A percentile compares a stretch with the other conserved stretches of the same genome.
These are phyloP conservation scores for Trichogramma pretiosum DNA, from an alignment of 1,140 invertebrate species.

Conservation along the genomic window DNA sequence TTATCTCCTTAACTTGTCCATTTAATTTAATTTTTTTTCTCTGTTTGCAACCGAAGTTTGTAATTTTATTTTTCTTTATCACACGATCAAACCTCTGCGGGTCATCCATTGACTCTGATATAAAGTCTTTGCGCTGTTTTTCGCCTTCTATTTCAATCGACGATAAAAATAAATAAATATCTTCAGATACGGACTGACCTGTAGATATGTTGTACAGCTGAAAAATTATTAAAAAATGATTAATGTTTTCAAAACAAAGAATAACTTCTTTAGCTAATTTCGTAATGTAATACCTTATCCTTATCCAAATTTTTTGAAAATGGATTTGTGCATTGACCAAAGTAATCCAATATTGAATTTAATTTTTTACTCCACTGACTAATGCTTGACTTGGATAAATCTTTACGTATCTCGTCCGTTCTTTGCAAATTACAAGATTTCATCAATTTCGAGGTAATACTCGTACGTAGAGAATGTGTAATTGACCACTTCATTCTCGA, in stretches of 20 bases:
- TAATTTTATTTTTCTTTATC: conserved; percentile 19
- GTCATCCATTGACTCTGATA: conserved; percentile 5
- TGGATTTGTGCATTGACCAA: neutral
- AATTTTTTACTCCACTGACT: too few species aligned
- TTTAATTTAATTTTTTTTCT: conserved; percentile 10
- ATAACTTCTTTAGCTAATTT: neutral
- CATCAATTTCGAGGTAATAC: neutral
- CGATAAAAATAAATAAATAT: neutral
- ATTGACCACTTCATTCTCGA: neutral
- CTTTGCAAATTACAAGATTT: neutral
- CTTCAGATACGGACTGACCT: conserved; percentile 10
- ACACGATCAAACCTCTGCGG: conserved; percentile 10
- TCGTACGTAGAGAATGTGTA: conserved; percentile 3
- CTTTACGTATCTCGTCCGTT: neutral
- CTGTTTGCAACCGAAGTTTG: conserved; percentile 4
- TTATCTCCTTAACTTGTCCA: conserved; percentile 16
- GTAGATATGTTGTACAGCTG: conserved; percentile 17
- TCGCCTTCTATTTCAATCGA: conserved; percentile 2
- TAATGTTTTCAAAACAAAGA: neutral
- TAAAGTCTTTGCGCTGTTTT: conserved; percentile 12
- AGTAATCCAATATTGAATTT: too few species aligned
- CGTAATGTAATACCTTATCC: neutral
- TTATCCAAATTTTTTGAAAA: neutral
- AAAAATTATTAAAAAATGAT: neutral
- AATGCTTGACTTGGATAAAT: too few species aligned